These are phyloP conservation scores for Pachymerium ferrugineum DNA, from an alignment of 2,888 invertebrate genomes.

Conservation along the genomic window DNA sequence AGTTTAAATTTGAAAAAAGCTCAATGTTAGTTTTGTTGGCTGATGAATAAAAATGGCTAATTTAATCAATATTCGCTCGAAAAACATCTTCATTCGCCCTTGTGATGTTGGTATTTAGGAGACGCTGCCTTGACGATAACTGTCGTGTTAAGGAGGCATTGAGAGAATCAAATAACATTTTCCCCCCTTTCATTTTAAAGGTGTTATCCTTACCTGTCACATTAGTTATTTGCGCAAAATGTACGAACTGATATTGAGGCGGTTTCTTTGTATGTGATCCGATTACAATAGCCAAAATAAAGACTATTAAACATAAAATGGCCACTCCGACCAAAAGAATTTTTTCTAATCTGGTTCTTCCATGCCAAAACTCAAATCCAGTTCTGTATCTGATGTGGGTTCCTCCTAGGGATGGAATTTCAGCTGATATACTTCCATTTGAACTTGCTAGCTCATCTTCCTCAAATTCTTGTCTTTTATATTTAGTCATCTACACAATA, in stretches of 20 bases:
- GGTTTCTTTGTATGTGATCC: not conserved
- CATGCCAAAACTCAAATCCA: slow-evolving; percentile 39
- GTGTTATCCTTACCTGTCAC: not conserved
- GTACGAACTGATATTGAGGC: not conserved
- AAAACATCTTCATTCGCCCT: no score
- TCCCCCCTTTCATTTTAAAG: no score
- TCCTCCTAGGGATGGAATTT: slow-evolving; percentile 36
- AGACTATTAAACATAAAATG: slow-evolving; percentile 37
- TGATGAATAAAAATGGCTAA: no score
- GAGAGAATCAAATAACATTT: not conserved
- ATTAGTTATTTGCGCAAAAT: not conserved
- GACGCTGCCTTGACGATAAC: no score
- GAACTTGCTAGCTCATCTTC: slow-evolving; percentile 40
- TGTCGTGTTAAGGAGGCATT: not conserved
- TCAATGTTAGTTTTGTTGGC: no score
- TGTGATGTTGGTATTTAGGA: no score
- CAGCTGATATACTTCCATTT: slow-evolving; percentile 40
- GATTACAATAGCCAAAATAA: slow-evolving; percentile 37
- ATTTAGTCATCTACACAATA: slow-evolving; percentile 33
- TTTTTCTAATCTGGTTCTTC: slow-evolving; percentile 40
- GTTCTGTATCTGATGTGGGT: slow-evolving; percentile 35
- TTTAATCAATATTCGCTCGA: no score
- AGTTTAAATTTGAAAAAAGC: no score
- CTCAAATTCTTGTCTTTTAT: slow-evolving; percentile 41
- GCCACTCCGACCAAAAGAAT: slow-evolving; percentile 37